Base-by-base conservation (phyloP, 92 coral and sea anemone species). In the Chrysogorgia sp. region DNA sequence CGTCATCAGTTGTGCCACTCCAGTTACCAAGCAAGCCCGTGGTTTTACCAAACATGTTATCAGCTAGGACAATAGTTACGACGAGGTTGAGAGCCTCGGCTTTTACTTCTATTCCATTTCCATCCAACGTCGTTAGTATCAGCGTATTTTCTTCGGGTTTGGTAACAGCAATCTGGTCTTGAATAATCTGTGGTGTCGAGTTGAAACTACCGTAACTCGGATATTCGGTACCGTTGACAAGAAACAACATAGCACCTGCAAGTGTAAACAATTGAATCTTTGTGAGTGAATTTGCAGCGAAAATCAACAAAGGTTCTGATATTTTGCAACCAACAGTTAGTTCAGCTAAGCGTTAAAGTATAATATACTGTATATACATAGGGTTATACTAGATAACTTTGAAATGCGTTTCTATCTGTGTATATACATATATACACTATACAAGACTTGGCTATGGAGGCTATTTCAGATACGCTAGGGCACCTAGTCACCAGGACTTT, bases 11-110 rank as follows among this genome's bases (percentile, higher is more conserved):
- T 40, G 82, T 61, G 45, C 79, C 88, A 69, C 89, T 90, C 96
- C 96, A 90, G 15, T 84, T 88, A 52, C 96, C 96, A 15, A 90
- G 78, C 34, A 90, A 77, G n/a, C 96, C 96, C 41, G 47, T 85
- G 12, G 96, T 88, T 49, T 82, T 71, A 61, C 84, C 83, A 37
- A 69, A 69, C 4, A 47, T 8, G 33, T 5, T 10, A 1, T 15
- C 9, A 12, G 45, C 76, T 6, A 69, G 30, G 55, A 69, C 76
- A 26, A 69, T 49, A 58, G 76, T 69, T 26, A 69, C 40, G 19
- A 69, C n/a, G 2, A 69, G 48, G 34, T 69, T 59, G 20, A 13
- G 26, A 26, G 28, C 55, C 40, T 69, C 76, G 37, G 45, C 76
- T 29, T 19, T 49, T 25, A 69, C 28, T 69, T 26, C 19, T 17